Base-by-base conservation (phyloP, 1,140 invertebrate genomes). In the Hirudo medicinalis region DNA sequence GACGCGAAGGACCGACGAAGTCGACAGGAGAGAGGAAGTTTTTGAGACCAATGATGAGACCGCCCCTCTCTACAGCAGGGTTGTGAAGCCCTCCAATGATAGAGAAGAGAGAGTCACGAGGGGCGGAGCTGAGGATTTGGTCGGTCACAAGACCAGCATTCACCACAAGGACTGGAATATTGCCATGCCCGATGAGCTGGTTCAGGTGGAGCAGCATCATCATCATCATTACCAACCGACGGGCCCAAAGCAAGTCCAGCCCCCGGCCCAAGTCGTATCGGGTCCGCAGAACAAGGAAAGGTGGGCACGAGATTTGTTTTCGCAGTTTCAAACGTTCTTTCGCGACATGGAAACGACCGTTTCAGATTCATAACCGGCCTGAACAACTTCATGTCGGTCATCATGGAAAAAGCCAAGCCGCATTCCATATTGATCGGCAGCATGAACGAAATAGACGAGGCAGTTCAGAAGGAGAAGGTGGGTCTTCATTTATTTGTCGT, bases 401-500 rank as follows among this genome's bases (percentile, higher is more conserved):
- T 63, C 57, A 63, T 63, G 57, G 57, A 63, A 22, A 63, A 63
- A 15, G 57, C 57, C 2, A 63, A 32, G 13, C 57, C 57, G 8
- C 57, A 63, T 13, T 32, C 57, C 22, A 32, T 63, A 1, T 13
- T 22, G 11, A 63, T 63, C 19, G 57, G 57, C 22, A 63, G 29
- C 19, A 32, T 54, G 53, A 32, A 36, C 25, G 69, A 72, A 32
- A 69, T 75, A n/a, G 75, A 75, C 49, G 73, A 75, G 27, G 74
- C 74, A 29, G 74, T 73, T 66, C 71, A 70, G 63, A 70, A 66
- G 22, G 75, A 75, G 72, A 63, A 73, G 70, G 75, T 75, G 72
- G 67, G 49, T 49, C 27, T 69, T n/a, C n/a, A n/a, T n/a, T n/a
- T n/a, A n/a, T n/a, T n/a, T n/a, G n/a, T n/a, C n/a, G n/a, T n/a